Evolutionary conservation across 2,113 vertebrate genomes (phyloP).

Genomic region (Tragulus kanchil): DNA sequence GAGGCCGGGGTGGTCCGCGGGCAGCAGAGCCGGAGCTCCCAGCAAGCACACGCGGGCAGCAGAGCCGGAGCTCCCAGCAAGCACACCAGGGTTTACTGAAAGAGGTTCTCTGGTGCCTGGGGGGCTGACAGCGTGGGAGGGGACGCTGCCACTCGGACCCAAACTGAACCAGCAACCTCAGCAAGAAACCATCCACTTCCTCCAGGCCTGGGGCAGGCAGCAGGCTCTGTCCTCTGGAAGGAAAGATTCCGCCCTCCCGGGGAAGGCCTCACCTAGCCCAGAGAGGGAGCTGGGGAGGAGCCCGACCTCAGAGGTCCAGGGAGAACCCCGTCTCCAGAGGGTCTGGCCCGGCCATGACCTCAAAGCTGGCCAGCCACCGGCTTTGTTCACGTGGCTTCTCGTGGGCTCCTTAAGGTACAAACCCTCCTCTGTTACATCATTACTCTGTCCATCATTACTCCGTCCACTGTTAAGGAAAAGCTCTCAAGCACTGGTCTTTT

Average conservation of each 20-base stretch:
- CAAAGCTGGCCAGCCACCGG: neutral
- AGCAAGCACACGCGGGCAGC: rapidly evolving
- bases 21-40: too few species aligned
- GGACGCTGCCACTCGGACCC: neutral
- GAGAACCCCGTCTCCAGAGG: neutral
- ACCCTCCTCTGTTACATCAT: neutral
- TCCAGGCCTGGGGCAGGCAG: neutral
- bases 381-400: neutral
- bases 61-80: too few species aligned
- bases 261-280: neutral
- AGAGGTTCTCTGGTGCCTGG: neutral
- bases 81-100: neutral
- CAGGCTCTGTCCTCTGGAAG: neutral
- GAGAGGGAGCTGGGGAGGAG: neutral
- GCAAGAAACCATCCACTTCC: neutral
- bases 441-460: neutral
- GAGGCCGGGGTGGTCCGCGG: neutral
- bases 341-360: neutral
- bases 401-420: neutral
- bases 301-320: rapidly evolving
- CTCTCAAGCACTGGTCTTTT: neutral
- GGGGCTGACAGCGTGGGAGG: rapidly evolving
- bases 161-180: rapidly evolving
- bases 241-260: neutral
- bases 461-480: neutral